A percentile compares a stretch with the other conserved stretches of the same genome.
These are phyloP conservation scores for Porites cylindrica DNA, from an alignment of 92 coral and sea anemone genomes.

Conservation along the genomic window DNA sequence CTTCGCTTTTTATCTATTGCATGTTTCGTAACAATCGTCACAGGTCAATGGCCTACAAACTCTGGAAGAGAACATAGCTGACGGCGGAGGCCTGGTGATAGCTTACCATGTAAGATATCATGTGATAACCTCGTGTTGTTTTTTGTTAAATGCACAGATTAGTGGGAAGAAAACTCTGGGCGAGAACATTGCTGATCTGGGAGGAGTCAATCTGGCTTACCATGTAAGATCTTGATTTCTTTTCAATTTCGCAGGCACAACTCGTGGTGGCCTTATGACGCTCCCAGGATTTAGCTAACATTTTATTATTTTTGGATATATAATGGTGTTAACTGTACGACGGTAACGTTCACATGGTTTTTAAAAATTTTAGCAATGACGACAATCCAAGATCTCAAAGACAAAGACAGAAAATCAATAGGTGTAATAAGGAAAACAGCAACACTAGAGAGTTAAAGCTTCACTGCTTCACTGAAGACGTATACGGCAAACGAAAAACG, in stretches of 20 bases:
- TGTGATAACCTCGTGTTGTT: slow-evolving; percentile 2
- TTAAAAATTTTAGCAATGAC: no score
- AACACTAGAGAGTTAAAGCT: no score
- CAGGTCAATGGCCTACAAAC: slow-evolving; percentile 86
- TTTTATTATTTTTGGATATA: no score
- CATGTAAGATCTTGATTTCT: slow-evolving; percentile 66
- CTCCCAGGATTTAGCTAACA: background rate
- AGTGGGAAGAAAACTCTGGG: slow-evolving; percentile 93
- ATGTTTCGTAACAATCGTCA: background rate
- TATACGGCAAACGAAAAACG: no score
- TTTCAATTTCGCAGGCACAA: background rate
- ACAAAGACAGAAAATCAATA: no score
- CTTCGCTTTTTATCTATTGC: background rate
- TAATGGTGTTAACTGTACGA: no score
- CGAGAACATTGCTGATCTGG: slow-evolving; percentile 99
- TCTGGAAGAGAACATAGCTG: slow-evolving; percentile 87
- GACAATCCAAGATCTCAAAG: no score
- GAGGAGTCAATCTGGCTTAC: slow-evolving; percentile 96
- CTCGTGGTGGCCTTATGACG: background rate
- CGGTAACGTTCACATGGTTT: no score
- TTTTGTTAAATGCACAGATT: slow-evolving; percentile 57
- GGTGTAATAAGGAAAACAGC: no score
- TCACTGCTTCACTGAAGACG: no score
- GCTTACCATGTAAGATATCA: slow-evolving; percentile 72
- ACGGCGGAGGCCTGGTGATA: slow-evolving; percentile 85